Base-by-base conservation (phyloP, 2,888 invertebrate genomes). In the Scelioninae gen. 1 region DNA sequence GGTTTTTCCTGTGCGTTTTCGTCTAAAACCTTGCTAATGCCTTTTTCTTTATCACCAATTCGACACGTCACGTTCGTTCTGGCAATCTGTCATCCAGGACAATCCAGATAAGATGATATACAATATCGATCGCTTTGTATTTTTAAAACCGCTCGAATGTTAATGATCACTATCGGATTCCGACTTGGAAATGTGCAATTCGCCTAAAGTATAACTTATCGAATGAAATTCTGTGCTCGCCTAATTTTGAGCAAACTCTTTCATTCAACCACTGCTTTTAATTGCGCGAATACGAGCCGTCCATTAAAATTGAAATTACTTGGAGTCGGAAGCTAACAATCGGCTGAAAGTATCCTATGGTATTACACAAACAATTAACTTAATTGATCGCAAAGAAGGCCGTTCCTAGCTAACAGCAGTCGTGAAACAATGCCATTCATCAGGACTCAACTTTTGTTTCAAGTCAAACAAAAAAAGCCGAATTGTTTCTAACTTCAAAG, bases 41-140 rank as follows among this genome's bases (percentile, higher is more conserved):
- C 32, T 32, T 62, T 32, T 75, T 56, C 49, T 40, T 58, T 77
- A 77, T 77, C 62, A 29, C 16, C 51, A 34, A 68, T 77, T 77
- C 34, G 23, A 62, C 68, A 53, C 62, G 68, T 55, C 60, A 68
- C 76, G 60, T 68, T 76, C 45, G 76, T 40, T 63, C 58, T 71
- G 13, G 65, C 53, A 76, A 84, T 82, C 85, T 69, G 86, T 86
- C 85, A 86, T 79, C 84, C 51, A 51, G 85, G 82, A 84, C 82
- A 84, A 87, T 86, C 85, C 82, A 82, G 89, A 89, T 89, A 89
- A 88, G 85, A 80, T 34, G 74, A 51, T 77, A 53, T 74, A 80
- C 71, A 82, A 38, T 87, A 87, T 88, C 87, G 89, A 86, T 88
- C 83, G 77, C 74, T 74, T 43, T 34, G 15, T 65, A 77, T 84